Evolutionary conservation across 2,797 vertebrate species (phyloP).

Genomic region (Nannoperca australis): DNA sequence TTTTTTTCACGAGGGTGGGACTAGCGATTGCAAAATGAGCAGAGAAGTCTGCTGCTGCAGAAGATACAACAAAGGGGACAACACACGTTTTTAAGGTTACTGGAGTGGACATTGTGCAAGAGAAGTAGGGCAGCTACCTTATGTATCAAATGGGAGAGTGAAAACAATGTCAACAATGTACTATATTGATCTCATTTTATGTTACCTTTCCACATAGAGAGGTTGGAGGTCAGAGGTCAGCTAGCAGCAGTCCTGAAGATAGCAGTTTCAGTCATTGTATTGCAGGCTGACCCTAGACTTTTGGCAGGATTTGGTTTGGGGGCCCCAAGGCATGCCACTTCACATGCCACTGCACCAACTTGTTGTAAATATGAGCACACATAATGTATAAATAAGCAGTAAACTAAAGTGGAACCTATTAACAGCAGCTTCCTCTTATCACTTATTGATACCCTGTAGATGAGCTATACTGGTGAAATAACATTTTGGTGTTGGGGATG

Average conservation of each 20-base stretch:
- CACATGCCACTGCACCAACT: too few relatives aligned
- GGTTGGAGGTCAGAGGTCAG: neutral
- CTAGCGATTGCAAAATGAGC: constrained; percentile 44
- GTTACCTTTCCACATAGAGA: neutral
- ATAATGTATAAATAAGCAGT: too few relatives aligned
- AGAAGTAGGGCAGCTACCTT: neutral
- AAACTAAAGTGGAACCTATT: too few relatives aligned
- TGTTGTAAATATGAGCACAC: too few relatives aligned
- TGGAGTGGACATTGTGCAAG: constrained; percentile 14
- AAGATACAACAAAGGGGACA: constrained; percentile 1
- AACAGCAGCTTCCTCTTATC: neutral
- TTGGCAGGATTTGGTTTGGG: too few relatives aligned
- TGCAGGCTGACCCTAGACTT: too few relatives aligned
- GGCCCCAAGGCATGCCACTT: too few relatives aligned
- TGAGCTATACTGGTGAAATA: neutral
- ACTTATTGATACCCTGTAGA: neutral
- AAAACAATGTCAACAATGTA: neutral
- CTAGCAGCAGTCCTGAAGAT: neutral
- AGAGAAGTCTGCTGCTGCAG: constrained; percentile 1
- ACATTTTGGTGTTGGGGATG: neutral
- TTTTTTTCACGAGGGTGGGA: constrained; percentile 45
- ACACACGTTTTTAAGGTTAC: neutral
- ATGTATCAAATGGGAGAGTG: neutral
- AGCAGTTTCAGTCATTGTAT: neutral
- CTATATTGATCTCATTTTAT: neutral